Evolutionary conservation across 1,140 invertebrate genomes (phyloP), one percentile per base, ranked within the genome.

Genomic region (Formica exsecta): DNA sequence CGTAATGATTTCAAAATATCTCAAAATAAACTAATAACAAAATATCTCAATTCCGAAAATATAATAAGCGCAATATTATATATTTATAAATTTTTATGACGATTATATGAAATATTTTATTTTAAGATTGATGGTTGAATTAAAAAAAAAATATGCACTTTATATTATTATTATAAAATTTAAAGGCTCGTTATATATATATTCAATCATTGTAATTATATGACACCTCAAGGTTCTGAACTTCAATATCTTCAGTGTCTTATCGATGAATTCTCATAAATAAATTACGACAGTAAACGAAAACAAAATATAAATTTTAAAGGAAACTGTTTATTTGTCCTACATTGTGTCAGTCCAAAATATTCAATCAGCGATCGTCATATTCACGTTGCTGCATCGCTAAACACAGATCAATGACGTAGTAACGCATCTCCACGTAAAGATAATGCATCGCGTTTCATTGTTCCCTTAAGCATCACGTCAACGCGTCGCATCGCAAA

Each of bases 381-480:
- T 59, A 68, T 54, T 32, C 38, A 1, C 22, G 36, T 57, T 44
- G 59, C 16, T 22, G 51, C 68, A 61, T 51, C 16, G 48, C 41
- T 36, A 83, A 80, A 83, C 62, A 38, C 79, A 62, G 19, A 83
- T 83, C 66, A 62, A 59, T 74, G 54, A 83, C 79, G 79, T 81
- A 25, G 79, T 36, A 73, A 36, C 57, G 79, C 68, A 83, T 83
- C 79, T 57, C 79, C 81, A 77, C 76, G 85, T 62, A 68, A 86
- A 90, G 85, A 90, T 87, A 89, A 86, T 71, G 22, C 73, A 79
- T 79, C 77, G 74, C 38, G 57, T 25, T 51, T 87, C 86, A 89
- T 90, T 90, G 89, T 90, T 90, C 89, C 75, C 74, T 76, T 89
- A 61, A 89, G 88, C 79, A 87, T 90, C 88, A 54, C 65, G 66